Base-by-base conservation (phyloP, 1,140 invertebrate genomes). In the Agrypnia vestita region DNA sequence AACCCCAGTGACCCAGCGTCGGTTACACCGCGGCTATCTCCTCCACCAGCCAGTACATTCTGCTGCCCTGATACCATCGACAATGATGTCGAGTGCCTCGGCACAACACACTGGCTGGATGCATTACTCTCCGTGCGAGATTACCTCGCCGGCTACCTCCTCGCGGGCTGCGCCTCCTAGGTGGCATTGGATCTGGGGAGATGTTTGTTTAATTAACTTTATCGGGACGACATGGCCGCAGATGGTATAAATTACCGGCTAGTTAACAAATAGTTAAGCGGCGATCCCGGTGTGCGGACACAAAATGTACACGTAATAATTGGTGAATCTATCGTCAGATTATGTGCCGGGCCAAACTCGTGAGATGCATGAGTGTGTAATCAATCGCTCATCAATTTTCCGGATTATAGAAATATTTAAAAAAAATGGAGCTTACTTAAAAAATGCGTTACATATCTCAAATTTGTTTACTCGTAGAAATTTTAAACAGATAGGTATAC, bases 61-160 rank as follows among this genome's bases (percentile, higher is more conserved):
- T 78, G 75, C 71, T 69, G 76, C 59, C 61, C 75, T 51, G 80
- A 81, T 81, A 81, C 80, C 76, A 81, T 81, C 80, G 80, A 81
- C 80, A 81, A 81, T 81, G 80, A 81, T 81, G 80, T 81, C 69
- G 76, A 62, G 67, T 61, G 71, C 67, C 67, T 43, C 11, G 61
- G 19, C 21, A 64, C 25, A 35, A 64, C 69, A 72, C 69, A 72
- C 44, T 72, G 49, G 51, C 71, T 35, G 71, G 71, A 53, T 76
- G 62, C 79, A 76, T 71, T 64, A 47, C 76, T 69, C 69, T 56
- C 76, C 17, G 51, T 19, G 47, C 72, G 21, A 44, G 59, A 62
- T 51, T 51, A 62, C 76, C 62, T 15, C n/a, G 21, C 46, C 11
- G 25, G 13, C 46, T 56, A 61, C 9, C 51, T 56, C 35, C 61